Evolutionary conservation across 2,113 vertebrate species (phyloP), one percentile per base, ranked within the genome.

Genomic region (Nyctibius bracteatus): DNA sequence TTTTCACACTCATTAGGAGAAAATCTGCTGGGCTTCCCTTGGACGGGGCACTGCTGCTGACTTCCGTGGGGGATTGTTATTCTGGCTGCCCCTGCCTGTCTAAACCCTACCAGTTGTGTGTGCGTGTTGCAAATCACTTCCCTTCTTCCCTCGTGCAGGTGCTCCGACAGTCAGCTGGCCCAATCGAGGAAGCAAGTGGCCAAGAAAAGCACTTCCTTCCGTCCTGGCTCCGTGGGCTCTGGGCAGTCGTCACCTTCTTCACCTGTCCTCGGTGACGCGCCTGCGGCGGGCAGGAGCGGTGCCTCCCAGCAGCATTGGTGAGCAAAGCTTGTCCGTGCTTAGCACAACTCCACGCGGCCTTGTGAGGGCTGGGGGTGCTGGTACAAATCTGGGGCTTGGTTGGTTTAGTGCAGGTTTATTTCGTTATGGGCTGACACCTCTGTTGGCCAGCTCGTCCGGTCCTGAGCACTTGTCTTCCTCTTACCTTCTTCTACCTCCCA

Each of bases 141-240:
- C 66, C 52, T 51, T 84, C 54, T 63, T 83, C 85, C 81, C 58
- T 85, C 14, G 28, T 8, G 49, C 94, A 98, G 98, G 15, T 98
- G 97, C 91, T 97, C 98, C 0, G 98, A 98, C 86, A 97, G 62
- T 20, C 98, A 98, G 65, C 97, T 98, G 75, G 98, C 98, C 84
- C 98, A 98, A 39, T 94, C 98, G 17, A 99, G 99, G 87, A 99
- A 99, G 94, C 99, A 99, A 93, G 99, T 99, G 97, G 99, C 99
- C 57, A 99, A 99, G 97, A 99, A 99, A 94, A 99, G 99, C 88
- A 99, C 99, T 1, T 99, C 99, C 46, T 98, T 98, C 52, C 98
- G 98, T 3, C 98, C 98, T 10, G 93, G 98, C 97, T 99, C 97
- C 8, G 98, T 91, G 81, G 96, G 98, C 49, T 98, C 98, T 4